Base-by-base conservation (phyloP, 2,113 vertebrate genomes). In the Otus sunia region DNA sequence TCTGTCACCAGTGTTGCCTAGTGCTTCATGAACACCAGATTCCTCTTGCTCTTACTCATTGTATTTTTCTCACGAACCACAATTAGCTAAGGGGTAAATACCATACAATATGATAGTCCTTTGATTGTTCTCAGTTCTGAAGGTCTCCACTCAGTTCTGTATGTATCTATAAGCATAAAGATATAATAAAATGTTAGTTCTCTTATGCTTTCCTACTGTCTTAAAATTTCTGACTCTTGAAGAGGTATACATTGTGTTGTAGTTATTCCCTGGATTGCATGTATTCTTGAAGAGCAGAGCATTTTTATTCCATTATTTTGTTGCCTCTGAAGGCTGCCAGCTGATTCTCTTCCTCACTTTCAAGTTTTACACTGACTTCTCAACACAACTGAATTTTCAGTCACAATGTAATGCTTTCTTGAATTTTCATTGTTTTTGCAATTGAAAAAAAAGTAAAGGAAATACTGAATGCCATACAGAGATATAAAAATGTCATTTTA, bases 171-270 rank as follows among this genome's bases (percentile, higher is more conserved):
- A 49, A 73, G 23, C 8, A 19, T 58, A 37, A 66, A 71, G 32
- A 36, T 37, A 47, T 6, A 45, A 6, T 53, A 22, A 21, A 18
- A 36, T n/a, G 3, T 59, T 60, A 52, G 12, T 39, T 81, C 18
- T 81, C 37, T 43, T 10, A 10, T 3, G 11, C 13, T 78, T 82
- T 73, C 15, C 17, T 79, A 15, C 27, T 47, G 0, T 26, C 34
- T 78, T 21, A 15, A 14, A 55, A 37, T 30, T 12, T 71, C 30
- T 56, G 32, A 34, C 12, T 26, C 15, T 53, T 87, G 7, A 82
- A 47, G 49, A 76, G 19, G 16, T 45, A 13, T 20, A 36, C 0
- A 0, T 52, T 73, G 7, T 34, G 6, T 58, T 25, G 2, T 34
- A 50, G 18, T 47, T 81, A 19, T 18, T 81, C 16, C 21, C 30